Evolutionary conservation across 2,888 invertebrate genomes (phyloP), one percentile per base, ranked within the genome.

Genomic region (Apeira syringaria): DNA sequence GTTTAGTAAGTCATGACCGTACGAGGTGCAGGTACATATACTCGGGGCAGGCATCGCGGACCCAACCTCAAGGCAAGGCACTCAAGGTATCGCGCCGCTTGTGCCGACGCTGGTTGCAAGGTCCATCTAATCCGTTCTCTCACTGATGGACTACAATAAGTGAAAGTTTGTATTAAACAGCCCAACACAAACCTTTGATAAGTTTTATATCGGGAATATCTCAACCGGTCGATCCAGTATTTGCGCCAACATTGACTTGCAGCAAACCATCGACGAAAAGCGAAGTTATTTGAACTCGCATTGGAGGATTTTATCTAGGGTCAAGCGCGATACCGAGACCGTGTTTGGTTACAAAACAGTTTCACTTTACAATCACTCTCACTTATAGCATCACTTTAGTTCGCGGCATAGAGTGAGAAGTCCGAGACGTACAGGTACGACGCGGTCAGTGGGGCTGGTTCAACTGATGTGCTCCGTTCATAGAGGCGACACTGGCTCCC

Each of bases 341-440:
- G 44, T 39, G 39, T 39, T 39, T 30, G 34, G 35, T 39, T 39
- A 39, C 45, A 34, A 53, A 57, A 63, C 60, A 55, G 59, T 80
- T 78, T 83, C 83, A 87, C 84, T 81, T 78, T 68, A 72, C 61
- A 76, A 81, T 80, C 74, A 82, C 85, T 80, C 58, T 76, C 70
- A 70, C 69, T 69, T 62, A 37, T n/a, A n/a, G n/a, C n/a, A n/a
- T 61, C 59, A 63, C 69, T 64, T 61, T 66, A 66, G 24, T 53
- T 53, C 50, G 61, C 62, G 68, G 64, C 50, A 44, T 59, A 5
- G 43, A 59, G 68, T 74, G 71, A 76, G 59, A 56, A 29, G 54
- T 29, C 50, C 74, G 66, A 55, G 61, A 33, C 57, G 47, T 56
- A 58, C 60, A 60, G 47, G 50, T 30, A 43, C 32, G 29, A 5